Evolutionary conservation across 53 echinoderm and acorn worm species (phyloP), one percentile per base, ranked within the genome.

Genomic region (Pentamera pediparva): DNA sequence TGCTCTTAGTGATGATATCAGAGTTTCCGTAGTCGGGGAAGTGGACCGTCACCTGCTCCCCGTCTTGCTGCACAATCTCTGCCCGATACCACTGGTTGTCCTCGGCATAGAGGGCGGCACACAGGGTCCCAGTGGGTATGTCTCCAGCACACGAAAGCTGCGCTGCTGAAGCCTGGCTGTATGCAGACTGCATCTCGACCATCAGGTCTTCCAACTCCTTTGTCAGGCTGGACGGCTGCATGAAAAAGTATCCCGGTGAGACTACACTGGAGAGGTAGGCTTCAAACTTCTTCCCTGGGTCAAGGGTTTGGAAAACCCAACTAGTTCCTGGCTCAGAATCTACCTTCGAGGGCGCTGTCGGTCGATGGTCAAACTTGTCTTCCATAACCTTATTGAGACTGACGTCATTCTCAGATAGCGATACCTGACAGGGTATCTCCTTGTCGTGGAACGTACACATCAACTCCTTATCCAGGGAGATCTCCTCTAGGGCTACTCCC

Each of bases 81-180:
- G 90, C 95, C 39, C 95, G 70, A 32, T 95, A 95, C 95, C 95
- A 95, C 69, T 82, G 76, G 22, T 74, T 79, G 45, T 95, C 95
- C 20, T 90, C 87, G 0, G 79, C 53, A 49, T 82, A 95, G 49
- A 78, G 67, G 17, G 89, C 86, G 26, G 77, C 51, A 60, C 95
- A 95, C 19, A 51, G 24, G 13, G 50, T 34, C 8, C 73, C 73
- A 6, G 31, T 37, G 6, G 6, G 52, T 0, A 72, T 51, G 7
- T 72, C 73, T 5, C 55, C 52, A 10, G 73, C 33, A 72, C 73
- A 22, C 8, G 54, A 21, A 7, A 53, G 52, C 53, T 52, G 21
- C 53, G 51, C 73, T 29, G 73, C 35, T 4, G 52, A 34, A 19
- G 51, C 22, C 20, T 34, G 52, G 36, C 36, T 34, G 53, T 78